Conservation (phyloP, 1,140 invertebrate genomes). For the Ceratosolen fusciceps region DNA sequence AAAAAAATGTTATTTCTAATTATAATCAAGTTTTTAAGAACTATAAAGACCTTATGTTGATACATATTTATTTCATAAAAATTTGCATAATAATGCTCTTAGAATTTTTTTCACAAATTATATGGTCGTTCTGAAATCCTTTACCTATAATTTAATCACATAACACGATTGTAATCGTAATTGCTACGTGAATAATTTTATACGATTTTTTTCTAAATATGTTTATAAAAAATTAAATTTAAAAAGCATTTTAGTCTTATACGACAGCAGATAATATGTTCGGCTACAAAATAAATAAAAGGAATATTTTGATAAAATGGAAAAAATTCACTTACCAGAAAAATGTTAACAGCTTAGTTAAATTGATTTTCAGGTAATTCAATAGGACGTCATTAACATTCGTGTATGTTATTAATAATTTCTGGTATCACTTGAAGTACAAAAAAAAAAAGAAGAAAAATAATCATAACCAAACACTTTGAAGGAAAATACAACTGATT, state of each 20-base stretch:
- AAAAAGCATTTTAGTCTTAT: too few relatives aligned
- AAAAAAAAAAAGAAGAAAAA: neutral
- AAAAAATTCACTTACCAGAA: slow-evolving; percentile 12
- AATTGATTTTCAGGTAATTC: neutral
- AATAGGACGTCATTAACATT: neutral
- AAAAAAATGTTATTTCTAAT: neutral
- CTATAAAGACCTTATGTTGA: too few relatives aligned
- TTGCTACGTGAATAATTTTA: slow-evolving; percentile 2
- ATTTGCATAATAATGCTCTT: slow-evolving; percentile 50
- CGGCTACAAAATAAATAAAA: too few relatives aligned
- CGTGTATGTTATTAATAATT: neutral
- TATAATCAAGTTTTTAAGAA: neutral
- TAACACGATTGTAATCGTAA: neutral
- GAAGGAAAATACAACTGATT: neutral
- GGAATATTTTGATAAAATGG: neutral
- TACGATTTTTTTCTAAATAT: slow-evolving; percentile 1
- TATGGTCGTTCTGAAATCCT: neutral
- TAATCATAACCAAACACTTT: neutral
- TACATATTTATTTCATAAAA: slow-evolving; percentile 48
- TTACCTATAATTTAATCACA: slow-evolving; percentile 26
- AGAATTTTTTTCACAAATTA: slow-evolving; percentile 49
- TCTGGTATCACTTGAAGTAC: too few relatives aligned
- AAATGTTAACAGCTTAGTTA: neutral
- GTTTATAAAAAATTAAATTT: neutral
- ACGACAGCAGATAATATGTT: neutral